A percentile compares a stretch with the other conserved stretches of the same genome.
Conservation (phyloP, 2,888 invertebrate species). For the Hypomecis atomaria region DNA sequence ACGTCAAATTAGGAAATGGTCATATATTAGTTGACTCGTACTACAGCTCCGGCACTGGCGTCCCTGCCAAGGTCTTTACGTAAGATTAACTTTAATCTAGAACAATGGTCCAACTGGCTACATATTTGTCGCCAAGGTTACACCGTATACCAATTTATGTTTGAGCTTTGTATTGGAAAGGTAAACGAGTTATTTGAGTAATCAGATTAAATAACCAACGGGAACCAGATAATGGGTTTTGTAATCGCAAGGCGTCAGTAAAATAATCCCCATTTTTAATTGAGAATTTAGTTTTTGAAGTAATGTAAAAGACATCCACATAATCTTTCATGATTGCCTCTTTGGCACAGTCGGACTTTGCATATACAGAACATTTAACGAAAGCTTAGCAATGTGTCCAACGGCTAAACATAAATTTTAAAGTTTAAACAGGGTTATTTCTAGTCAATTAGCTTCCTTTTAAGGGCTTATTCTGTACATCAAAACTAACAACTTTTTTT, state of each 20-base stretch:
- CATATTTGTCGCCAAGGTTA: constrained; percentile 49
- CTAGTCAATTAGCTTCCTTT: too few relatives aligned
- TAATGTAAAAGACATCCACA: not conserved
- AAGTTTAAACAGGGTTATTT: too few relatives aligned
- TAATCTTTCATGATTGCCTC: not conserved
- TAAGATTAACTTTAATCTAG: constrained; percentile 44
- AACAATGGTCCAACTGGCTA: constrained; percentile 48
- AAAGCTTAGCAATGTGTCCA: too few relatives aligned
- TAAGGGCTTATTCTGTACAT: too few relatives aligned
- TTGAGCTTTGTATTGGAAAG: constrained; percentile 35
- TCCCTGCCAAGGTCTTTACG: constrained; percentile 22
- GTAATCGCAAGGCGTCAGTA: not conserved
- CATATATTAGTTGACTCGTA: not conserved
- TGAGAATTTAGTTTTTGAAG: not conserved
- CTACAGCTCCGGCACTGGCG: not conserved
- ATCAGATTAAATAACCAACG: constrained; percentile 12
- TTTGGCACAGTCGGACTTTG: too few relatives aligned
- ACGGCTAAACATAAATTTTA: too few relatives aligned
- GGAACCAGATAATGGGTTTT: constrained; percentile 10
- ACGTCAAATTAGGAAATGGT: not conserved
- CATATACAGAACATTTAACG: too few relatives aligned
- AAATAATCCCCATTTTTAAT: not conserved
- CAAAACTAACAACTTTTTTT: too few relatives aligned
- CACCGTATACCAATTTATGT: constrained; percentile 34
- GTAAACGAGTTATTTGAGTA: constrained; percentile 33